phyloP scores from a whole-genome alignment of 2,797 vertebrate genomes.

The Takifugu ocellatus region DNA sequence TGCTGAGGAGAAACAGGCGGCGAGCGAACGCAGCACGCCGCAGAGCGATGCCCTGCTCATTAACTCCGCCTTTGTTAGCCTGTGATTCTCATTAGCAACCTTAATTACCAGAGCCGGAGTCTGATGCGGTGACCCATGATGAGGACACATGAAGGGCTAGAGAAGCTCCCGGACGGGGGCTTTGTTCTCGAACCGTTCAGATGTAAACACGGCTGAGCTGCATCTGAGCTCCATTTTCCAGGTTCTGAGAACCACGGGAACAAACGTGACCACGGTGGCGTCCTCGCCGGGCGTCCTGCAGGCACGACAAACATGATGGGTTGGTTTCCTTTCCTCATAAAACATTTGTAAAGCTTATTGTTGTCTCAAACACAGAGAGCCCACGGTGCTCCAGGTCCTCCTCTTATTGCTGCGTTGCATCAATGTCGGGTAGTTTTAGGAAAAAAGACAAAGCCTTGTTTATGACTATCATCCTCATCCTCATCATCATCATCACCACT shows the following conservation, averaged over 20 bases:
- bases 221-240: background rate
- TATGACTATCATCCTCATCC: too few species aligned
- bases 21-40: constrained; percentile 5
- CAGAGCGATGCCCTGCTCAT: constrained; percentile 23
- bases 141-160: background rate
- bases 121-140: background rate
- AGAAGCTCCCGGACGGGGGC: background rate
- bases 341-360: constrained; percentile 13
- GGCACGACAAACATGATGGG: background rate
- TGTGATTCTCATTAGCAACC: constrained; percentile 37
- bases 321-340: constrained; percentile 9
- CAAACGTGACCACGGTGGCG: constrained; percentile 2
- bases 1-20: constrained; percentile 26
- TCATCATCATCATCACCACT: too few species aligned
- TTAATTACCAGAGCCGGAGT: constrained; percentile 28
- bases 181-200: too few species aligned
- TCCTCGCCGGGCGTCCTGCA: background rate
- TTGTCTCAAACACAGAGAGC: background rate
- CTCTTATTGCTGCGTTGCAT: constrained; percentile 4
- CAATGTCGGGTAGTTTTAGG: background rate
- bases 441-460: too few species aligned
- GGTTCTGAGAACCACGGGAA: background rate
- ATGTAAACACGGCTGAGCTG: background rate
- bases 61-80: constrained; percentile 43
- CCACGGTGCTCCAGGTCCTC: constrained; percentile 3